These are phyloP conservation scores for Atherinosoma microstoma DNA, from an alignment of 2,797 vertebrate species.

Conservation along the genomic window DNA sequence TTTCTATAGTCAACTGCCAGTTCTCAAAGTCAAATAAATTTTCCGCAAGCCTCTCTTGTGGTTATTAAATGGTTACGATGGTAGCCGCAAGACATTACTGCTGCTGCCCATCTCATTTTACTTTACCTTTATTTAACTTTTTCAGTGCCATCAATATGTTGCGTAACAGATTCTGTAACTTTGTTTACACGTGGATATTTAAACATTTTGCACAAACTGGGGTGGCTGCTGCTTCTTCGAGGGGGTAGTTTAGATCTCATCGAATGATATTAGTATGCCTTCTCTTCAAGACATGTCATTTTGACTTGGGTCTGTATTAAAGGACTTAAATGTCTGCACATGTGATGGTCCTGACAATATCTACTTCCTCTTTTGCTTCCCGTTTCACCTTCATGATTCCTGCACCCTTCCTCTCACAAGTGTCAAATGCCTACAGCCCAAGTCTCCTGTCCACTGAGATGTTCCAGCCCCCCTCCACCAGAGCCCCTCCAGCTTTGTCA, in stretches of 20 bases:
- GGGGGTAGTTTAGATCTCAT: background rate
- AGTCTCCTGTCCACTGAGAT: conserved; percentile 41
- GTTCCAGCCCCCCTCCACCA: conserved; percentile 17
- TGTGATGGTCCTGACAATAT: background rate
- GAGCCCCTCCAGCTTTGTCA: conserved; percentile 63
- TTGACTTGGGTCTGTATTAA: background rate
- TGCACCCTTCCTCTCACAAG: background rate
- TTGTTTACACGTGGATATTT: background rate
- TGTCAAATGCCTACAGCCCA: conserved; percentile 9
- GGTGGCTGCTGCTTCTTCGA: background rate
- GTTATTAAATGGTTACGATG: conserved; percentile 44
- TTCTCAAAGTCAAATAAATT: conserved; percentile 94
- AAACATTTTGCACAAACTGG: background rate
- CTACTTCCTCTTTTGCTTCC: background rate
- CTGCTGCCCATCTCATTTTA: background rate
- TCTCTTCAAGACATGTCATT: background rate
- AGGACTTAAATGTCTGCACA: background rate
- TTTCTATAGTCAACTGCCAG: conserved; percentile 88
- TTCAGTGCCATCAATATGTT: background rate
- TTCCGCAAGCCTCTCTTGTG: conserved; percentile 83
- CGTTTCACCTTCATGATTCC: background rate
- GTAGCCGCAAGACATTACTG: conserved; percentile 16
- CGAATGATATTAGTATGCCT: background rate
- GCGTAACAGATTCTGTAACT: background rate
- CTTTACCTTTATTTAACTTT: background rate